These are phyloP conservation scores for Pangasianodon hypophthalmus DNA, from an alignment of 2,113 vertebrate genomes.

Conservation along the genomic window DNA sequence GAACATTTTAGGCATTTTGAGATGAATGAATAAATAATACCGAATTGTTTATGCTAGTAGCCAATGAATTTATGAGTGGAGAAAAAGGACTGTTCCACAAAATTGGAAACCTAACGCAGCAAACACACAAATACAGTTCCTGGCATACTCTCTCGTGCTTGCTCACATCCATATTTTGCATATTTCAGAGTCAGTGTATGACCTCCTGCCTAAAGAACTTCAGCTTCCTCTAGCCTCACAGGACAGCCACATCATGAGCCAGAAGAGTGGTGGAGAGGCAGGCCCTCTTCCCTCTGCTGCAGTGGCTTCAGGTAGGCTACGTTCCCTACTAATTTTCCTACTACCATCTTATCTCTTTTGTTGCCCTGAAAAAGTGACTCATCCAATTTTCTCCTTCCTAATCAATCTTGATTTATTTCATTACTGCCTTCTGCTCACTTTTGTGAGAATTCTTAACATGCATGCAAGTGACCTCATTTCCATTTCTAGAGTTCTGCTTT, in stretches of 20 bases:
- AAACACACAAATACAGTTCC: constrained; percentile 10
- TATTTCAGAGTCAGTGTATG: constrained; percentile 95
- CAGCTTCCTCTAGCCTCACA: constrained; percentile 89
- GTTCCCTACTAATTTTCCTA: constrained; percentile 57
- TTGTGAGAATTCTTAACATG: not conserved
- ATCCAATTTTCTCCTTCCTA: constrained; percentile 27
- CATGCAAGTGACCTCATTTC: not conserved
- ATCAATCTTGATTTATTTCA: constrained; percentile 12
- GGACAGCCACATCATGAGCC: constrained; percentile 93
- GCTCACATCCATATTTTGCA: constrained; percentile 5
- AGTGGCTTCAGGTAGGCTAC: constrained; percentile 90
- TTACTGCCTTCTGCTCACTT: constrained; percentile 15
- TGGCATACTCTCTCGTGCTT: not conserved
- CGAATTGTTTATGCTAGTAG: not conserved
- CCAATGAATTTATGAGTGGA: not conserved
- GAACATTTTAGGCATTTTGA: not conserved
- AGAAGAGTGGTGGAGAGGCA: constrained; percentile 96
- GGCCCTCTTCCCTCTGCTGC: constrained; percentile 90
- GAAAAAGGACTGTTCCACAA: not conserved
- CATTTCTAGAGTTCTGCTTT: not conserved
- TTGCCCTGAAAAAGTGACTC: constrained; percentile 5
- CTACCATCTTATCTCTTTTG: constrained; percentile 15
- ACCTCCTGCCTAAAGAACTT: constrained; percentile 99
- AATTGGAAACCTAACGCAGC: not conserved
- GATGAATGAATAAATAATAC: not conserved